phyloP scores from a whole-genome alignment of 1,140 invertebrate species.

The Stegodyphus mimosarum region DNA sequence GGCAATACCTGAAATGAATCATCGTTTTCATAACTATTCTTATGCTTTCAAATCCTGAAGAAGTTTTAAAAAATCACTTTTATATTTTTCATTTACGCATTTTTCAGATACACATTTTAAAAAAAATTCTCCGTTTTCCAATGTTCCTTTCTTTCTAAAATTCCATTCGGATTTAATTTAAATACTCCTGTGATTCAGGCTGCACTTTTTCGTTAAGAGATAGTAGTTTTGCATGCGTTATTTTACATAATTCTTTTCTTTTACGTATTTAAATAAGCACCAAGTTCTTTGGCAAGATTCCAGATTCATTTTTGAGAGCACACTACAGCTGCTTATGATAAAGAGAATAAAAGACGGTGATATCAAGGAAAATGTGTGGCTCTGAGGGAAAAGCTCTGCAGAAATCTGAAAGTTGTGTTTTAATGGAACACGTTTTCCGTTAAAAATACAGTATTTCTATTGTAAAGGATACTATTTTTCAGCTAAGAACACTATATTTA shows the following conservation, averaged over 20 bases:
- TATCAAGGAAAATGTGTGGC: slow-evolving; percentile 9
- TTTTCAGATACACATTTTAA: too few relatives aligned
- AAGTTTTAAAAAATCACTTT: background rate
- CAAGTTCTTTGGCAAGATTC: slow-evolving; percentile 4
- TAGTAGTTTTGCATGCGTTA: slow-evolving; percentile 4
- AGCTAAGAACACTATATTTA: too few relatives aligned
- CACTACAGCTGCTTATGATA: slow-evolving; percentile 45
- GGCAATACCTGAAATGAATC: too few relatives aligned
- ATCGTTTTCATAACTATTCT: background rate
- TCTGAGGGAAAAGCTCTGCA: too few relatives aligned
- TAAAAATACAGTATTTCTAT: too few relatives aligned
- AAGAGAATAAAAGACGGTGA: slow-evolving; percentile 16
- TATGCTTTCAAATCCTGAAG: background rate
- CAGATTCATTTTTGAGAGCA: slow-evolving; percentile 29
- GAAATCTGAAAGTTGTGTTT: too few relatives aligned
- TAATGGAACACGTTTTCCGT: too few relatives aligned
- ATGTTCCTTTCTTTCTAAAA: background rate
- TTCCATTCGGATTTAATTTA: slow-evolving; percentile 26
- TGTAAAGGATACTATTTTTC: too few relatives aligned
- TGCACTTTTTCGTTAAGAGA: background rate
- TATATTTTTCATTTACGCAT: too few relatives aligned
- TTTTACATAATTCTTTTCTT: slow-evolving; percentile 20
- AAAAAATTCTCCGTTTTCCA: background rate
- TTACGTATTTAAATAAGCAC: slow-evolving; percentile 15
- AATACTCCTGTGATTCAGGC: slow-evolving; percentile 9